Evolutionary conservation across 2,113 vertebrate genomes (phyloP), one percentile per base, ranked within the genome.

Genomic region (Chaetura pelagica): DNA sequence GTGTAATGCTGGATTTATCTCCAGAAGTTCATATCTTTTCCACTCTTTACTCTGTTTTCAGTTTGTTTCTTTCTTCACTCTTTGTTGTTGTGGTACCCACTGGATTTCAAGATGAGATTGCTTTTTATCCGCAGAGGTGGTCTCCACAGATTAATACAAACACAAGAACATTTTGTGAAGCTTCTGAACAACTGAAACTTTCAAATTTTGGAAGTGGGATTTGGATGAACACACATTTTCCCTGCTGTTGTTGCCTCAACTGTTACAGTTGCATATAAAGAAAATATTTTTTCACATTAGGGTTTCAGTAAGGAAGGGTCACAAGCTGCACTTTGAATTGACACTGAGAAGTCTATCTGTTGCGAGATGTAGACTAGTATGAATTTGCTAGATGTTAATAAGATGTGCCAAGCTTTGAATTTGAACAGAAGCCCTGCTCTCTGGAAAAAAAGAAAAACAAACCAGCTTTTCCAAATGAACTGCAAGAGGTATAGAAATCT

Each of bases 91-190:
- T 80, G 30, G 6, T n/a, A 77, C 85, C 42, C 75, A 44, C 38
- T 69, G 82, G 82, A 85, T 90, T 96, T 93, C 48, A 71, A 59
- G 12, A 80, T 12, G n/a, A 94, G 94, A 90, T 94, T 95, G 78
- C 22, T 90, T 93, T 91, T 77, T 80, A 61, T 63, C 55, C 26
- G 17, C n/a, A 74, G 59, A 93, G 48, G n/a, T 48, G 19, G 26
- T 85, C 29, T 81, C 75, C 38, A 30, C 38, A 86, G 85, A 90
- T 59, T 77, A 84, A 85, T 90, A 10, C 59, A 80, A 66, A 71
- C 26, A 67, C 18, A 79, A 38, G 30, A 58, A 48, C 10, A 18
- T 62, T 86, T 57, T 85, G 14, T 94, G 82, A 93, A 79, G n/a
- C 23, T 95, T 84, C 68, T 77, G 42, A 88, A 30, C 72, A 90